Evolutionary conservation across 2,113 vertebrate species (phyloP), one percentile per base, ranked within the genome.

Genomic region (Pteropus alecto): DNA sequence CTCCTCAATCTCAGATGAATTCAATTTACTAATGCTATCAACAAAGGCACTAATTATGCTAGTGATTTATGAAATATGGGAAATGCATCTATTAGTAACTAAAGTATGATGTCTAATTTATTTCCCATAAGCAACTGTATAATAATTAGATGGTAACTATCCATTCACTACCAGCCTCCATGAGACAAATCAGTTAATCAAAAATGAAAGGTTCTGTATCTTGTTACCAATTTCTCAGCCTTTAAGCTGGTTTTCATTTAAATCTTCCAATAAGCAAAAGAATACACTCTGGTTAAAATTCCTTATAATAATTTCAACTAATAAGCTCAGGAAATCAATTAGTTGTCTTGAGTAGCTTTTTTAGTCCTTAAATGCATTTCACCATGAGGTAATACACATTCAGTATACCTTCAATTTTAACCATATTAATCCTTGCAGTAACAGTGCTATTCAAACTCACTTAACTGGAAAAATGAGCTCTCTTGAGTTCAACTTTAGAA

Each of bases 141-240:
- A 82, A 65, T 86, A 94, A 87, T 89, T 92, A 90, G 68, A 77
- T n/a, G 74, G 92, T 70, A 86, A 86, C 3, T 94, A 54, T 94
- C 21, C 30, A 82, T 68, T 94, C 63, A 84, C 63, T 84, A 83
- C 48, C 58, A 67, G 35, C n/a, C 58, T 91, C 43, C 41, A 41
- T 21, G 28, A 89, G 43, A 86, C 28, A 87, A 95, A 48, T 38
- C 68, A 77, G n/a, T 81, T 65, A 82, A 61, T 86, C 61, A 82
- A 19, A 94, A 88, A 90, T 60, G 46, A 93, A 88, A 95, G 30
- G 38, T 7, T 15, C 26, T 21, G 0, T 58, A 67, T 60, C n/a
- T 38, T 92, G 12, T 71, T 77, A 85, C 16, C 38, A 46, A 63
- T 86, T 88, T 89, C 19, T 54, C 63, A 82, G 48, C 16, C 63